phyloP scores from a whole-genome alignment of 2,888 invertebrate species.

The Tetragonisca angustula region DNA sequence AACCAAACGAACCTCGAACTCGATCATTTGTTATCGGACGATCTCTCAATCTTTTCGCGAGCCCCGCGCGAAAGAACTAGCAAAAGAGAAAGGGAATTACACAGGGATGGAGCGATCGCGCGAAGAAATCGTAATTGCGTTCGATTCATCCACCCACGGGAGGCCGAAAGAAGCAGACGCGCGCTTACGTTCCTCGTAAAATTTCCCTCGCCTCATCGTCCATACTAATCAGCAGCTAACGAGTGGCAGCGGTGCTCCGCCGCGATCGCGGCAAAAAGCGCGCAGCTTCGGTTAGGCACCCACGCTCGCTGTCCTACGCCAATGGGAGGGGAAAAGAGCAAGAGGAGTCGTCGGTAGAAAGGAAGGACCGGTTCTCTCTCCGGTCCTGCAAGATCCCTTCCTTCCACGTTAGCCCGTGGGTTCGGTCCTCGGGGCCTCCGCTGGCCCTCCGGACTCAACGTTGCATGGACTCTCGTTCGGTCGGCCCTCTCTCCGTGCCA shows the following conservation, averaged over 20 bases:
- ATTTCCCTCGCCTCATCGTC: conserved; percentile 7
- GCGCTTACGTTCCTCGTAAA: not conserved
- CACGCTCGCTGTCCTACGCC: conserved; percentile 74
- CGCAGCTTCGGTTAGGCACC: conserved; percentile 68
- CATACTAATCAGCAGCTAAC: conserved; percentile 39
- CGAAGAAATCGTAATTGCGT: conserved; percentile 4
- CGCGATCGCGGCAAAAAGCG: conserved; percentile 45
- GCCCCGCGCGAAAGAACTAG: not conserved
- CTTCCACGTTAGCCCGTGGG: conserved; percentile 49
- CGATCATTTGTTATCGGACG: conserved; percentile 7
- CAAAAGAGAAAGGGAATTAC: conserved; percentile 2
- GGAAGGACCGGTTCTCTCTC: conserved; percentile 77
- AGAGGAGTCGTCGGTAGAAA: conserved; percentile 57
- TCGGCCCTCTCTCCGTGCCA: conserved; percentile 31
- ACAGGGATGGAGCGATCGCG: not conserved
- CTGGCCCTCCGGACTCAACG: conserved; percentile 56
- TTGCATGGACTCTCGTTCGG: conserved; percentile 58
- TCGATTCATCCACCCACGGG: conserved; percentile 23
- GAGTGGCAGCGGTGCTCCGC: conserved; percentile 31
- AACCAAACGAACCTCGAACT: not conserved
- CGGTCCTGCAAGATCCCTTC: conserved; percentile 66
- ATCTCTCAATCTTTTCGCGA: not conserved
- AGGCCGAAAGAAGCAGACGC: conserved; percentile 5
- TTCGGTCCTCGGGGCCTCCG: conserved; percentile 53
- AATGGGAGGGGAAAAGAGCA: conserved; percentile 73